Evolutionary conservation across 1,140 invertebrate genomes (phyloP).

Genomic region (Monochamus saltuarius): DNA sequence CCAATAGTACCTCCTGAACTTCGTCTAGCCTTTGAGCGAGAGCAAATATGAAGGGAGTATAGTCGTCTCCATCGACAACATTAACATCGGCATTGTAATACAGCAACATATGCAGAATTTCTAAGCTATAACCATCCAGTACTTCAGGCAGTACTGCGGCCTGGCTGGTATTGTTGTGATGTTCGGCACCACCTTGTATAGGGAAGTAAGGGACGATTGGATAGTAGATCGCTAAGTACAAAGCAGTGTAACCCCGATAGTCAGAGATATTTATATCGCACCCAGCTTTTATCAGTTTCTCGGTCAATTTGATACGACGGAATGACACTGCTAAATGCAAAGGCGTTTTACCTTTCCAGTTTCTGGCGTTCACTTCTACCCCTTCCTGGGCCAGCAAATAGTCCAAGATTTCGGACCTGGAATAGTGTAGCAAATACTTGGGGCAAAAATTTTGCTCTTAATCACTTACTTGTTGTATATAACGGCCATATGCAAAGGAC

Average conservation of each 20-base stretch:
- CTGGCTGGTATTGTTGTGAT: too few species aligned
- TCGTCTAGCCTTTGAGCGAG: neutral
- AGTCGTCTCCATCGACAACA: neutral
- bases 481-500: too few species aligned
- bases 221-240: too few species aligned
- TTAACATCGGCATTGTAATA: neutral
- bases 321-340: neutral
- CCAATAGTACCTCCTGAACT: neutral
- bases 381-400: neutral
- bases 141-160: too few species aligned
- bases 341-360: neutral
- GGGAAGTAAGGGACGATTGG: too few species aligned
- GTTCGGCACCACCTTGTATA: too few species aligned
- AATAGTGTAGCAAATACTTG: neutral
- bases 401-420: neutral
- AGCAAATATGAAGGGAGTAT: neutral
- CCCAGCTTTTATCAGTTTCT: neutral
- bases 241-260: neutral
- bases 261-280: neutral
- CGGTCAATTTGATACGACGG: too few species aligned
- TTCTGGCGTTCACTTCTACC: neutral
- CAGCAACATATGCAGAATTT: neutral
- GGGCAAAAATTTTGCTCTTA: too few species aligned
- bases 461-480: too few species aligned
- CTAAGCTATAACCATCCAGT: too few species aligned